These are phyloP conservation scores for Oryzias curvinotus DNA, from an alignment of 2,113 vertebrate genomes.

Conservation along the genomic window DNA sequence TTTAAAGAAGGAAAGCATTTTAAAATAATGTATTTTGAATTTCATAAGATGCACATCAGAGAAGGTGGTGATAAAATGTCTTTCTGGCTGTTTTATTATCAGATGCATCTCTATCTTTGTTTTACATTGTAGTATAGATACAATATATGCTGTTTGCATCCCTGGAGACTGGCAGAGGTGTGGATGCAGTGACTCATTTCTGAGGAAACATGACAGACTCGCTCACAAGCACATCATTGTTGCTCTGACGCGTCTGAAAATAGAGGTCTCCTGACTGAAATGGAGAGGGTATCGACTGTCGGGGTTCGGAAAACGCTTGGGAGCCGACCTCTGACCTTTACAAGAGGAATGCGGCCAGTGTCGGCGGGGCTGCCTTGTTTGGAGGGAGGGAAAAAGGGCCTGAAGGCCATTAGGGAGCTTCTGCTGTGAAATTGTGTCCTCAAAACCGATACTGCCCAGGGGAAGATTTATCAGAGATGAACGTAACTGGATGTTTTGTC, in stretches of 20 bases:
- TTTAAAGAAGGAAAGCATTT: slow-evolving; percentile 42
- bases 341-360: slow-evolving; percentile 59
- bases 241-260: slow-evolving; percentile 39
- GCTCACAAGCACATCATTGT: slow-evolving; percentile 59
- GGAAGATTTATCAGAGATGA: slow-evolving; percentile 32
- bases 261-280: slow-evolving; percentile 60
- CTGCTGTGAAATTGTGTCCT: slow-evolving; percentile 23
- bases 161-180: slow-evolving; percentile 15
- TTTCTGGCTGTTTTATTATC: slow-evolving; percentile 7
- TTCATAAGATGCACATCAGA: slow-evolving; percentile 47
- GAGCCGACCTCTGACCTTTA: slow-evolving; percentile 57
- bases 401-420: slow-evolving; percentile 41
- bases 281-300: slow-evolving; percentile 49
- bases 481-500: slow-evolving; percentile 36
- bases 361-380: slow-evolving; percentile 39
- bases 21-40: slow-evolving; percentile 28
- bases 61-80: slow-evolving; percentile 7
- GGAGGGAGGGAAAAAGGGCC: slow-evolving; percentile 32
- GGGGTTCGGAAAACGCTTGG: slow-evolving; percentile 38
- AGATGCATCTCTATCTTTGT: background rate
- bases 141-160: slow-evolving; percentile 5
- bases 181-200: slow-evolving; percentile 49
- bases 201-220: slow-evolving; percentile 45
- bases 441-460: slow-evolving; percentile 19
- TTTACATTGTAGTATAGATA: background rate